Base-by-base conservation (phyloP, 2,888 invertebrate genomes). In the Phyllotreta cruciferae region DNA sequence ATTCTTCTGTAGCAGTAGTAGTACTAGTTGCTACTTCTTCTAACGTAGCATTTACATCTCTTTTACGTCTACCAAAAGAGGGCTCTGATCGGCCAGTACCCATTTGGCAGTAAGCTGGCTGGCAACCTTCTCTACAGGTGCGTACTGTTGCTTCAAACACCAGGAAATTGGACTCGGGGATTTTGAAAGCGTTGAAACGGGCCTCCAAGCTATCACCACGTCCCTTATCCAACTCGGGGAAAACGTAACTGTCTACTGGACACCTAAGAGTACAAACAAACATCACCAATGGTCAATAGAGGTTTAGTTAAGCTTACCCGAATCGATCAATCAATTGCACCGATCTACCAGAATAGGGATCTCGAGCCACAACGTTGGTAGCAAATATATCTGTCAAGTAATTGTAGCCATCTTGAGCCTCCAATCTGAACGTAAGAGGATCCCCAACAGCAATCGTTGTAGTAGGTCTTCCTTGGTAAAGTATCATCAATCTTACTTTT, bases 381-480 rank as follows among this genome's bases (percentile, higher is more conserved):
- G 95, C 95, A 77, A 96, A 96, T 70, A 96, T 94, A 74, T 96
- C 95, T 0, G 91, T 91, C 0, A 89, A 89, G 72, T 94, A 93
- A 77, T 92, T 93, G 74, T 92, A 92, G 66, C 94, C 94, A 74
- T 94, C 93, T 80, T 94, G 92, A 0, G 94, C 90, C 82, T 95
- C 95, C 53, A 96, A 80, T 66, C 93, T 87, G 84, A 96, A 94
- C 6, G 94, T 94, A 6, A 96, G 79, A 0, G 94, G 94, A 81
- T 96, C 95, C 0, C 95, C 95, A 1, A 96, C 95, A 6, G 95
- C 95, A 49, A 96, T 95, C 1, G 94, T 95, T 0, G 94, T 95
- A 0, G 95, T 96, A 0, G 95, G 94, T 70, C 94, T 83, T 45
- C 94, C 94, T 82, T 95, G 93, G 78, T 95, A 96, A 50, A 95